Evolutionary conservation across 2,113 vertebrate species (phyloP), one percentile per base, ranked within the genome.

Genomic region (Promerops cafer): DNA sequence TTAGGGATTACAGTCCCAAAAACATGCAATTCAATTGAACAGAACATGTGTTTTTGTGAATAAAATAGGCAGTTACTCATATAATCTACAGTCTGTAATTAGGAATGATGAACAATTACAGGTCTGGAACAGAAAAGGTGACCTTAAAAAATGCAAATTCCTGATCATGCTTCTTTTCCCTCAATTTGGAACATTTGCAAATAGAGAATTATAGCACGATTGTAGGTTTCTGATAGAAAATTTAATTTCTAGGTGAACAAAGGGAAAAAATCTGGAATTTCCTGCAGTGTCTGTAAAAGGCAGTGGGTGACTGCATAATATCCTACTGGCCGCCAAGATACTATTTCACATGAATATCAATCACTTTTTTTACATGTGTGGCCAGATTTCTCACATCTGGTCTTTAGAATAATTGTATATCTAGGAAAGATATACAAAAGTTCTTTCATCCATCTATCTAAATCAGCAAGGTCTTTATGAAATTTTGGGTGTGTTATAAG

Each of bases 61-160:
- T 57, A 85, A 87, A 91, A 80, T 37, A 90, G 70, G 61, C 65
- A 94, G 44, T 16, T 90, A 88, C 40, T 79, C 30, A 59, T 42
- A 81, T 42, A 84, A 84, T 74, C 78, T 89, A 54, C 19, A 75
- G 54, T 45, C 77, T 91, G 61, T 68, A 95, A 94, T 96, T 95
- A 93, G 69, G 39, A 83, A 82, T 61, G 92, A 83, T 83, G 87
- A 93, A 92, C 78, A 91, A 76, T 90, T 95, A 79, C 57, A 93
- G 52, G 57, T 82, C 57, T 82, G 44, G 40, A 96, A 87, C 27
- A 94, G 84, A 87, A 94, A 87, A 87, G 30, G 49, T 91, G 69
- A 77, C 47, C 81, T 94, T 35, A 87, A 65, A 94, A 93, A 93
- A 89, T 40, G 49, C 56, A 89, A 89, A 84, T 93, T 16, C 64